Percentiles rank a stretch among this genome's conserved stretches.
Evolutionary conservation across 2,113 vertebrate species (phyloP).

Genomic region (Saimiri boliviensis): DNA sequence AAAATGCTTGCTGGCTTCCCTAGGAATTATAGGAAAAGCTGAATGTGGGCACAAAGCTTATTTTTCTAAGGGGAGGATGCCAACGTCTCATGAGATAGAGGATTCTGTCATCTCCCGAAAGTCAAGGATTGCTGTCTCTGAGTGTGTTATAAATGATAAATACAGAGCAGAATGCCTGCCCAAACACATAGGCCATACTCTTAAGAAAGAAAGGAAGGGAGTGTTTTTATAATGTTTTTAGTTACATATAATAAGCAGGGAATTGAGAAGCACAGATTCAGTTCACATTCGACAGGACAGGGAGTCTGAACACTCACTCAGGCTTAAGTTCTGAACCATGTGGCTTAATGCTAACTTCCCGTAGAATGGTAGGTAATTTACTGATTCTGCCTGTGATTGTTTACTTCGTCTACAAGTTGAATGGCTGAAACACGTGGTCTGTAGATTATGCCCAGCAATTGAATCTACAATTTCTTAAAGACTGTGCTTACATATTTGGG

Average conservation of each 20-base stretch:
- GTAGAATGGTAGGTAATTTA: rapidly evolving
- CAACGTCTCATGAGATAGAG: not conserved
- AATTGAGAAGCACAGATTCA: not conserved
- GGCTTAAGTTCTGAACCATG: not conserved
- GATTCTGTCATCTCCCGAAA: not conserved
- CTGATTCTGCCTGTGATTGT: not conserved
- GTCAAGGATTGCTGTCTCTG: not conserved
- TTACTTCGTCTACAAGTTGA: not conserved
- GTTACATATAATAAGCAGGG: not conserved
- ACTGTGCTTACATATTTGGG: not conserved
- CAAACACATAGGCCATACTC: not conserved
- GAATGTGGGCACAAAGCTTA: too few relatives aligned
- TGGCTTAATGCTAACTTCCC: too few relatives aligned
- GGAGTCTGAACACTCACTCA: not conserved
- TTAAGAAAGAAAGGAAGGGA: not conserved
- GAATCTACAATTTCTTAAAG: not conserved
- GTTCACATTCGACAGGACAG: not conserved
- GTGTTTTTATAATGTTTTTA: not conserved
- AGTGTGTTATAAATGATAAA: not conserved
- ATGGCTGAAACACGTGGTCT: not conserved
- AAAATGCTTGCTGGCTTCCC: not conserved
- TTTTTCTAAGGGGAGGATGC: not conserved
- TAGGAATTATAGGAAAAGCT: not conserved
- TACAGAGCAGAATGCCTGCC: not conserved
- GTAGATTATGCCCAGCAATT: not conserved